Percentiles rank a stretch among this genome's conserved stretches.
Conservation (phyloP, 2,113 vertebrate genomes). For the Lampris megalopsis region DNA sequence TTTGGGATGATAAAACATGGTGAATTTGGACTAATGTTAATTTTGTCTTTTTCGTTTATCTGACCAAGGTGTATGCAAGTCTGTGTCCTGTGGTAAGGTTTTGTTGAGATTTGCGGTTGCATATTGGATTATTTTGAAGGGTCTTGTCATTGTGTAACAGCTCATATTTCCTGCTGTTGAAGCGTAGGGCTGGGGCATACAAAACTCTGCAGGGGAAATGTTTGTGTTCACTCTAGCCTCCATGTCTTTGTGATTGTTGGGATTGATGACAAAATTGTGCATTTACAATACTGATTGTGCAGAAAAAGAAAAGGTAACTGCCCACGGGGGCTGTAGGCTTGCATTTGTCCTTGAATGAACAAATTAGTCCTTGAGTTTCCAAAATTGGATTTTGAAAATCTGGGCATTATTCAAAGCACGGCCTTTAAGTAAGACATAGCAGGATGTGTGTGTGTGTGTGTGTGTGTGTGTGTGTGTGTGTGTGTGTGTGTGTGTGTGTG, state of each 20-base stretch:
- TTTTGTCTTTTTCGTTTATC: background rate
- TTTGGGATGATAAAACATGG: background rate
- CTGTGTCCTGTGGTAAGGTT: slow-evolving; percentile 11
- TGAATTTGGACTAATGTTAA: background rate
- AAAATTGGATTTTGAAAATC: background rate
- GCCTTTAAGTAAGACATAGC: no score
- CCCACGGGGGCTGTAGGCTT: slow-evolving; percentile 18
- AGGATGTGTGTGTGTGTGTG: no score
- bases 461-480: no score
- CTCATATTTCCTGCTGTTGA: slow-evolving; percentile 6
- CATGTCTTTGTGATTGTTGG: background rate
- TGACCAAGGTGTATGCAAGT: background rate
- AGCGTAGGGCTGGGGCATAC: background rate
- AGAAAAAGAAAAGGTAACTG: slow-evolving; percentile 9
- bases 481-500: no score
- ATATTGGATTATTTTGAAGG: slow-evolving; percentile 33
- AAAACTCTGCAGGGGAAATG: background rate
- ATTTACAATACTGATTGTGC: slow-evolving; percentile 17
- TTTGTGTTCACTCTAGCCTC: background rate
- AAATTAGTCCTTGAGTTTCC: slow-evolving; percentile 12
- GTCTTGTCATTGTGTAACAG: slow-evolving; percentile 18
- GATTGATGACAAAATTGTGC: slow-evolving; percentile 5
- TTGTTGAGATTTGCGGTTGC: slow-evolving; percentile 30
- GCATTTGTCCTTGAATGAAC: slow-evolving; percentile 11
- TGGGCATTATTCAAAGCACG: no score